Evolutionary conservation across 2,113 vertebrate genomes (phyloP).

Genomic region (Megaceryle maxima): DNA sequence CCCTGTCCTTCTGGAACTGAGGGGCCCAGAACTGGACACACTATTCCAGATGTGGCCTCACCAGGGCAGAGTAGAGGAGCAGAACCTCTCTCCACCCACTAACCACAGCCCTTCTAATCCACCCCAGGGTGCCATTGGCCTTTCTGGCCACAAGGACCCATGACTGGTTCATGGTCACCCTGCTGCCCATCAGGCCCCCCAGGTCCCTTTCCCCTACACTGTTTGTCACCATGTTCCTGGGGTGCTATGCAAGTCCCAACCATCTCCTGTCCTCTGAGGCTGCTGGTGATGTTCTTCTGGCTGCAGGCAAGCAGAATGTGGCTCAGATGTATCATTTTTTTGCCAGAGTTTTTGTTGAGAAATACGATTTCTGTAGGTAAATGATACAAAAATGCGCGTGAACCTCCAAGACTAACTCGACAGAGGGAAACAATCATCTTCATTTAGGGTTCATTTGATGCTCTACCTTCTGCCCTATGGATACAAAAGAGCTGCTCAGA

Average conservation of each 20-base stretch:
- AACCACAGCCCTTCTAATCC: too few species aligned
- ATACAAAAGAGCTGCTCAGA: background rate
- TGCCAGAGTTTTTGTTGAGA: background rate
- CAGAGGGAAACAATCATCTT: fast-evolving
- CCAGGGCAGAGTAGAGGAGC: too few species aligned
- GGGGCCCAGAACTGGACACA: too few species aligned
- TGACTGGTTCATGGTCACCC: too few species aligned
- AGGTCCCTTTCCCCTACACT: too few species aligned
- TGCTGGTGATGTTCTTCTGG: background rate
- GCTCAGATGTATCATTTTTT: background rate
- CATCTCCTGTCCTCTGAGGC: background rate
- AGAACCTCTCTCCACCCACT: too few species aligned
- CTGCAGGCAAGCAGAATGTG: background rate
- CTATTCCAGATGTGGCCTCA: too few species aligned
- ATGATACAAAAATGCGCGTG: fast-evolving
- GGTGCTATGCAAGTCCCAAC: background rate
- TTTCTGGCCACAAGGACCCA: too few species aligned
- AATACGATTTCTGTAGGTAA: background rate
- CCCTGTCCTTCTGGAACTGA: too few species aligned
- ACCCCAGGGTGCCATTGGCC: too few species aligned
- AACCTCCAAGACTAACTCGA: background rate
- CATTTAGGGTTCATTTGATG: background rate
- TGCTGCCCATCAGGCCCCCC: too few species aligned
- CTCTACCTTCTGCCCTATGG: fast-evolving
- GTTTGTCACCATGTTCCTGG: background rate